Conservation (phyloP, 2,113 vertebrate genomes). For the Kryptolebias marmoratus region DNA sequence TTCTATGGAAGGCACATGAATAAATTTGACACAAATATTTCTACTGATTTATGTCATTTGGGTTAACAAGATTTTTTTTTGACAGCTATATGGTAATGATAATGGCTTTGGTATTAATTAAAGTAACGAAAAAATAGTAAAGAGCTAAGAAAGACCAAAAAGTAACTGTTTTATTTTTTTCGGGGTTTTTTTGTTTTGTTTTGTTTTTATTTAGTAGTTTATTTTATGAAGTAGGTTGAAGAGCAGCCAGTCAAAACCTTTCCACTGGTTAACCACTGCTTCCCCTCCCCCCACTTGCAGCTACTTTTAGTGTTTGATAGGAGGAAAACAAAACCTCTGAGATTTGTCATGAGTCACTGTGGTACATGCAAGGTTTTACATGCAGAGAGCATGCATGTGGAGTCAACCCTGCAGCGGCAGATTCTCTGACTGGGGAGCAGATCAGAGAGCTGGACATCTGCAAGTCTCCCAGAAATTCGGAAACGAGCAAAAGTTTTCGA, state of each 20-base stretch:
- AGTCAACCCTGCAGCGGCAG: background rate
- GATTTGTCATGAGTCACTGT: slow-evolving; percentile 75
- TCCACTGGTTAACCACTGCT: slow-evolving; percentile 79
- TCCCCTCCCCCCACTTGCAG: slow-evolving; percentile 29
- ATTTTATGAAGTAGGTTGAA: background rate
- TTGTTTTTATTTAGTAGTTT: too few relatives aligned
- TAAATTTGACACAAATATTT: background rate
- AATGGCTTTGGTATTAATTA: too few relatives aligned
- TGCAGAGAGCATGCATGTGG: slow-evolving; percentile 6
- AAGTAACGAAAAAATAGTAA: too few relatives aligned
- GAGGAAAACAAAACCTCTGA: slow-evolving; percentile 58
- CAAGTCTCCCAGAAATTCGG: too few relatives aligned
- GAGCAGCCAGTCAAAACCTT: slow-evolving; percentile 64
- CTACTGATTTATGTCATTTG: background rate
- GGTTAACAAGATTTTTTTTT: background rate
- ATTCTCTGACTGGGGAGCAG: too few relatives aligned
- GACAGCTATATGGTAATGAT: background rate
- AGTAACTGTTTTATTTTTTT: too few relatives aligned
- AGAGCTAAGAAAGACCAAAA: too few relatives aligned
- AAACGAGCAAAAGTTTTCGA: too few relatives aligned
- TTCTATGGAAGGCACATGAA: background rate
- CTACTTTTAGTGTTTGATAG: slow-evolving; percentile 33
- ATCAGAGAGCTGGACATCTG: too few relatives aligned
- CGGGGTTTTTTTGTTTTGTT: too few relatives aligned
- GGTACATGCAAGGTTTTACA: slow-evolving; percentile 33